These are phyloP conservation scores for Orussus abietinus DNA, from an alignment of 1,140 invertebrate genomes.

Conservation along the genomic window DNA sequence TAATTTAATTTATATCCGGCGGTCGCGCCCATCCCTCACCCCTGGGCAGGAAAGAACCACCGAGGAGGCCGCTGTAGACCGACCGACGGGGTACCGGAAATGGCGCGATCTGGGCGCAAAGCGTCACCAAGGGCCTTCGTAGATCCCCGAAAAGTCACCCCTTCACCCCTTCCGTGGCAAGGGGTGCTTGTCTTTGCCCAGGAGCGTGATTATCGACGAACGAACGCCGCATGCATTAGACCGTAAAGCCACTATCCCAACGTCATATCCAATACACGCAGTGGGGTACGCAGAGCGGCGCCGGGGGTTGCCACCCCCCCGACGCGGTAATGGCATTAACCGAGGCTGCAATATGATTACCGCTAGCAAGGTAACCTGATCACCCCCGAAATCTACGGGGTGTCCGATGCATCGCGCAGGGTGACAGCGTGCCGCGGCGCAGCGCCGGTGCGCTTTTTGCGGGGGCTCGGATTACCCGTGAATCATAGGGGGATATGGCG, in stretches of 20 bases:
- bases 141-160: no score
- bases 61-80: no score
- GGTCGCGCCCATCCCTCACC: no score
- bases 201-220: conserved; percentile 23
- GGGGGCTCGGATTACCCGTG: conserved; percentile 52
- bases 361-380: conserved; percentile 52
- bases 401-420: conserved; percentile 18
- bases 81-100: no score
- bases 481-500: conserved; percentile 38
- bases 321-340: conserved; percentile 53
- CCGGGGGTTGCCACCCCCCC: conserved; percentile 37
- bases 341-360: conserved; percentile 54
- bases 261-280: conserved; percentile 51
- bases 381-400: conserved; percentile 45
- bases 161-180: no score
- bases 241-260: conserved; percentile 45
- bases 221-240: conserved; percentile 45
- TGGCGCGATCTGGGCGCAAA: no score
- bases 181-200: no score
- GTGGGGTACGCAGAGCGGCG: conserved; percentile 23
- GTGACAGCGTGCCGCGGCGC: conserved; percentile 5
- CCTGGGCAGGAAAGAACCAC: no score
- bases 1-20: conserved; percentile 48
- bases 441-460: conserved; percentile 52
- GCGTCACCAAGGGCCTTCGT: no score